Evolutionary conservation across 2,888 invertebrate species (phyloP).

Genomic region (Plusia festucae): DNA sequence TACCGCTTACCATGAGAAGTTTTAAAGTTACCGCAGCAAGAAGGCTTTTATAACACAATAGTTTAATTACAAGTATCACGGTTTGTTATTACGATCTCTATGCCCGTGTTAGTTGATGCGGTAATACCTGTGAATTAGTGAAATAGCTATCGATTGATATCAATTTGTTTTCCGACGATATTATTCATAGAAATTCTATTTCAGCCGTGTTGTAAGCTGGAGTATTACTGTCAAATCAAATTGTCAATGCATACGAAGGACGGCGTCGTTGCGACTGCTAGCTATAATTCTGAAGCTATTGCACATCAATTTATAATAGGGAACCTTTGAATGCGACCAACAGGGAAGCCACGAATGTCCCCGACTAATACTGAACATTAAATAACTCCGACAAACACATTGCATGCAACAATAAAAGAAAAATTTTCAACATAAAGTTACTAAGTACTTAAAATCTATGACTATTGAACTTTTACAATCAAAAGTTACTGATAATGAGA

Average conservation of each 20-base stretch:
- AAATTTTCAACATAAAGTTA: constrained; percentile 42
- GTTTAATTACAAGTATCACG: background rate
- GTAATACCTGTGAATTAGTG: background rate
- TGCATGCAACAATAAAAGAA: constrained; percentile 66
- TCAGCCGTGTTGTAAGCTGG: background rate
- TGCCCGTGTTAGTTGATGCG: background rate
- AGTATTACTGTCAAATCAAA: background rate
- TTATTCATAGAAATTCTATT: background rate
- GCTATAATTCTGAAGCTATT: background rate
- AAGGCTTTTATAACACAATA: background rate
- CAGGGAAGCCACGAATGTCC: constrained; percentile 26
- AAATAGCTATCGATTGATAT: background rate
- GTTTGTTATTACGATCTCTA: background rate
- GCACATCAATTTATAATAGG: background rate
- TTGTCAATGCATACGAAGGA: background rate
- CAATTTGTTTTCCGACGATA: background rate
- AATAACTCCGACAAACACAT: constrained; percentile 32
- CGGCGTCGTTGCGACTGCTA: background rate
- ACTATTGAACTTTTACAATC: constrained; percentile 70
- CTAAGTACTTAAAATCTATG: constrained; percentile 70
- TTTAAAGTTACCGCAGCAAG: background rate
- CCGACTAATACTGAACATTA: constrained; percentile 47
- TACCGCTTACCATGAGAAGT: background rate
- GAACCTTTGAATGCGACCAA: constrained; percentile 31
- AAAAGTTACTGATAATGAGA: constrained; percentile 73